Conservation (phyloP, 2,113 vertebrate genomes). For the Gorilla gorilla region DNA sequence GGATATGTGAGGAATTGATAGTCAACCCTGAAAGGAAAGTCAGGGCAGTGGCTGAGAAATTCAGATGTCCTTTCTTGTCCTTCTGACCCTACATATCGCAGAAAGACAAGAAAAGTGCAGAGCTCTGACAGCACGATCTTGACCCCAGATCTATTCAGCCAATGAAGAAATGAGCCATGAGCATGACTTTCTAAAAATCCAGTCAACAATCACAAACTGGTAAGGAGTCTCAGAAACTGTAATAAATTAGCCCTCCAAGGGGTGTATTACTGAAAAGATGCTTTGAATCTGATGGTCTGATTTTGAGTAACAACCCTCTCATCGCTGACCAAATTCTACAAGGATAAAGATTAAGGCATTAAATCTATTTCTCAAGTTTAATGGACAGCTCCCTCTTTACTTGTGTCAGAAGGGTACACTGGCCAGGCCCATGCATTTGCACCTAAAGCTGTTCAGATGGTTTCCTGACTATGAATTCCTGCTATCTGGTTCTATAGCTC, state of each 20-base stretch:
- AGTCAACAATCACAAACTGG: not conserved
- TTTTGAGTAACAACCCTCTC: conserved; percentile 13
- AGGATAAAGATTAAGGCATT: not conserved
- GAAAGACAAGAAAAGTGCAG: not conserved
- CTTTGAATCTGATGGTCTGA: not conserved
- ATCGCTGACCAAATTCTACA: not conserved
- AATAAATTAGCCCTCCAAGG: conserved; percentile 14
- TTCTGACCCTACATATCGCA: not conserved
- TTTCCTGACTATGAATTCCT: not conserved
- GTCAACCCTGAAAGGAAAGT: not conserved
- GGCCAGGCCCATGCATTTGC: not conserved
- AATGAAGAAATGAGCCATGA: not conserved
- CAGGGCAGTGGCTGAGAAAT: not conserved
- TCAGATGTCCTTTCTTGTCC: not conserved
- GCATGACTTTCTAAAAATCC: conserved; percentile 11
- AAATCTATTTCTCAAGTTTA: not conserved
- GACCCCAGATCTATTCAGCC: not conserved
- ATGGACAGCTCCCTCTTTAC: not conserved
- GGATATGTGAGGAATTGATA: not conserved
- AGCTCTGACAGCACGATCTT: not conserved
- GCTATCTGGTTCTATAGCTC: not conserved
- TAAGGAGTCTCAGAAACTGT: not conserved
- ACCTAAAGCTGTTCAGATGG: not conserved
- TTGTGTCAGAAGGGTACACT: not conserved
- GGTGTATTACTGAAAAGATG: not conserved